Evolutionary conservation across 2,113 vertebrate species (phyloP).

Genomic region (Tragelaphus strepsiceros): DNA sequence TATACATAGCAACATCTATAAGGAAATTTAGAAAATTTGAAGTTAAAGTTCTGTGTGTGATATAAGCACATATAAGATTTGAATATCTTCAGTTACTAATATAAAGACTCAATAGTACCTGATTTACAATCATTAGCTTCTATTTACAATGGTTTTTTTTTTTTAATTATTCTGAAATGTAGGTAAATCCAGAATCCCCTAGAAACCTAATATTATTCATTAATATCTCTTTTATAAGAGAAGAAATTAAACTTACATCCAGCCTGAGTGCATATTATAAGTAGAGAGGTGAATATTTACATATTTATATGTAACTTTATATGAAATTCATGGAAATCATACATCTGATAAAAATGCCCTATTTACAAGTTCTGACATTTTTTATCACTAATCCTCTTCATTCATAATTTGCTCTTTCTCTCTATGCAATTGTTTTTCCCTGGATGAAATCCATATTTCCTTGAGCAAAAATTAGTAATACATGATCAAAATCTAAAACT

Average conservation of each 20-base stretch:
- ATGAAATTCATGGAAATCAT: neutral
- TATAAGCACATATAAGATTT: neutral
- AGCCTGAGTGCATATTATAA: neutral
- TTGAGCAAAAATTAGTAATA: neutral
- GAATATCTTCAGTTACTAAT: neutral
- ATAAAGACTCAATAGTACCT: neutral
- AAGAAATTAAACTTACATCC: neutral
- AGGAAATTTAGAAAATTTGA: neutral
- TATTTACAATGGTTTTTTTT: neutral
- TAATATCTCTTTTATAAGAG: neutral
- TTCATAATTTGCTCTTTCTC: neutral
- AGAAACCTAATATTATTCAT: neutral
- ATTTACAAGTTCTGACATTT: neutral
- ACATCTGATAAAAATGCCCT: neutral
- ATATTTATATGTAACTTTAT: neutral
- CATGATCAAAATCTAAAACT: neutral
- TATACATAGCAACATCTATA: no score
- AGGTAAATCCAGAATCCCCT: neutral
- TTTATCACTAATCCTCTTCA: neutral
- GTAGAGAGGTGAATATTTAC: neutral
- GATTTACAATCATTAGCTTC: neutral
- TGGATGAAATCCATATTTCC: neutral
- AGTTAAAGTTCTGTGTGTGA: neutral
- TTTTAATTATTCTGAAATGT: neutral
- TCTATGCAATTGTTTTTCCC: neutral